phyloP scores from a whole-genome alignment of 2,888 invertebrate genomes.

The Diabrotica balteata region DNA sequence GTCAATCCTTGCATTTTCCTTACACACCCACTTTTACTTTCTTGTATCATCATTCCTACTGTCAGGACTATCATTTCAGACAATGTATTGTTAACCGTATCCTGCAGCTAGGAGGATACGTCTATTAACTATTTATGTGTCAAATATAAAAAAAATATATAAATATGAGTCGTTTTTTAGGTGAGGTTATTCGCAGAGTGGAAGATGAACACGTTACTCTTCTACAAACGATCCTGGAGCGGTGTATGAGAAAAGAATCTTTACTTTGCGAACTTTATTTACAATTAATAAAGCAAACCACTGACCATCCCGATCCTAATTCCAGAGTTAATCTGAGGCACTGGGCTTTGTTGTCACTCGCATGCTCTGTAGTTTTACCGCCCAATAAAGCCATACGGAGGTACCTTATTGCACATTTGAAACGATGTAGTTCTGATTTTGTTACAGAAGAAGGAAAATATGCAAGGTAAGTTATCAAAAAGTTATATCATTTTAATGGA shows the following conservation, averaged over 20 bases:
- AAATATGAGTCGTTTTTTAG: constrained; percentile 48
- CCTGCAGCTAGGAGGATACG: no score
- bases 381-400: constrained; percentile 85
- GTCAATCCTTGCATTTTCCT: no score
- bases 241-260: constrained; percentile 89
- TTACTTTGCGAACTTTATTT: constrained; percentile 89
- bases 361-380: constrained; percentile 84
- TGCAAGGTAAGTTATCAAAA: constrained; percentile 60
- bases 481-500: no score
- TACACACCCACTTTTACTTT: no score
- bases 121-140: no score
- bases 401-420: constrained; percentile 87
- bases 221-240: constrained; percentile 88
- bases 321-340: constrained; percentile 87
- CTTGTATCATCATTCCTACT: no score
- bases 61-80: no score
- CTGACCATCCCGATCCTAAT: constrained; percentile 88
- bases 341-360: constrained; percentile 87
- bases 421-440: constrained; percentile 86
- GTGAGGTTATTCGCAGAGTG: constrained; percentile 71
- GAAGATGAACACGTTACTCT: constrained; percentile 89
- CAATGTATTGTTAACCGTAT: no score
- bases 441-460: constrained; percentile 94
- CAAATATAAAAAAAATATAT: no score
- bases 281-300: constrained; percentile 90